These are phyloP conservation scores for Paratrypauchen microcephalus DNA, from an alignment of 2,797 vertebrate species.

Conservation along the genomic window DNA sequence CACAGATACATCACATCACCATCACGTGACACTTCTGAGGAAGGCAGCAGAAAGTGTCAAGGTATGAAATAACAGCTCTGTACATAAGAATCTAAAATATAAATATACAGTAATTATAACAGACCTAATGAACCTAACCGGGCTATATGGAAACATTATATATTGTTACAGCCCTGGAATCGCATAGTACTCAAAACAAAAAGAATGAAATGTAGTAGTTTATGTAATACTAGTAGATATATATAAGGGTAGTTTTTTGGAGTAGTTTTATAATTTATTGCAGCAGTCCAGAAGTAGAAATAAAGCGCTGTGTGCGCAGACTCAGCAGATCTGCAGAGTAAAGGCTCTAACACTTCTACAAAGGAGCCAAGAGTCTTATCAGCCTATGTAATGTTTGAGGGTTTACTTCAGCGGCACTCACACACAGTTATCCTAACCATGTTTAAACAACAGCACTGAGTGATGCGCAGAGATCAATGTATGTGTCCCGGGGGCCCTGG, in stretches of 20 bases:
- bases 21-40: no score
- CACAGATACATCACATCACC: no score
- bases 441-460: conserved; percentile 46
- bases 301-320: not conserved
- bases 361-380: not conserved
- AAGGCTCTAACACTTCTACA: not conserved
- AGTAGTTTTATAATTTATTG: not conserved
- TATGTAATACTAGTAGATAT: no score
- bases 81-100: no score
- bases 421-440: conserved; percentile 32
- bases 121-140: no score
- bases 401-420: conserved; percentile 14
- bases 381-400: not conserved
- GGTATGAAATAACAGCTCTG: no score
- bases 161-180: not conserved
- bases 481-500: conserved; percentile 38
- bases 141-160: no score
- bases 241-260: not conserved
- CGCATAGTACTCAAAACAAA: not conserved
- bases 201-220: not conserved
- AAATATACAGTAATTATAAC: no score
- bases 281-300: not conserved
- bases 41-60: no score
- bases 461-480: conserved; percentile 43
- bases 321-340: not conserved